These are phyloP conservation scores for Cirrhinus mrigala DNA, from an alignment of 2,797 vertebrate species.

Conservation along the genomic window DNA sequence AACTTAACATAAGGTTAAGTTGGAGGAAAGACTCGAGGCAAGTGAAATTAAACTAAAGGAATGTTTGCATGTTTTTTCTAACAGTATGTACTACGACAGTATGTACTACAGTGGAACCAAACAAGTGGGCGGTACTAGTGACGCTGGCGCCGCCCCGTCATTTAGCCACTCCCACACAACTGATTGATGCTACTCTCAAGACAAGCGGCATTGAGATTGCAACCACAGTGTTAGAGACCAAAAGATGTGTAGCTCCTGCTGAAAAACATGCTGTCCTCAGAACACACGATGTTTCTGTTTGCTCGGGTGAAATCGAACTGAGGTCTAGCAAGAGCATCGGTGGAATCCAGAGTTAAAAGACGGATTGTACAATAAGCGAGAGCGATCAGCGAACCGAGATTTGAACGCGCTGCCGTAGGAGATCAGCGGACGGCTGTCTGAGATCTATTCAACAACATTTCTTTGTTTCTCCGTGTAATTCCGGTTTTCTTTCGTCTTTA, in stretches of 20 bases:
- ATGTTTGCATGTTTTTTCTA: background rate
- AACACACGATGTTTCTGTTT: conserved; percentile 6
- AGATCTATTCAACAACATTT: conserved; percentile 22
- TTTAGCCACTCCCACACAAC: conserved; percentile 9
- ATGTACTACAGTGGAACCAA: background rate
- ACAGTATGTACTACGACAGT: background rate
- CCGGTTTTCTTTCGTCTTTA: conserved; percentile 71
- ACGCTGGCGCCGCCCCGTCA: background rate
- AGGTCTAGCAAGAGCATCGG: conserved; percentile 20
- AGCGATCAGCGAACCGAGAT: background rate
- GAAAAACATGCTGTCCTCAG: conserved; percentile 22
- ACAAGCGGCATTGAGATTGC: conserved; percentile 20
- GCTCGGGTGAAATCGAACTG: background rate
- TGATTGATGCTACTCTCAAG: conserved; percentile 44
- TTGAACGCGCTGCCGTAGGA: conserved; percentile 15
- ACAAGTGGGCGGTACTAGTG: conserved; percentile 19
- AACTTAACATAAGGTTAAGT: background rate
- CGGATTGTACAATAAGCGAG: conserved; percentile 16
- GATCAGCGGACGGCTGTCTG: conserved; percentile 5
- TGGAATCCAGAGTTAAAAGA: conserved; percentile 22
- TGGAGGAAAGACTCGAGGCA: background rate
- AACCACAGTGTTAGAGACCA: conserved; percentile 11
- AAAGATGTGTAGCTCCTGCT: conserved; percentile 8
- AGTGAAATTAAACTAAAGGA: background rate
- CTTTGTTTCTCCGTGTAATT: conserved; percentile 46